Percentiles rank a stretch among this genome's conserved stretches.
phyloP scores from a whole-genome alignment of 2,888 invertebrate species.

The Pharmacophagus antenor region DNA sequence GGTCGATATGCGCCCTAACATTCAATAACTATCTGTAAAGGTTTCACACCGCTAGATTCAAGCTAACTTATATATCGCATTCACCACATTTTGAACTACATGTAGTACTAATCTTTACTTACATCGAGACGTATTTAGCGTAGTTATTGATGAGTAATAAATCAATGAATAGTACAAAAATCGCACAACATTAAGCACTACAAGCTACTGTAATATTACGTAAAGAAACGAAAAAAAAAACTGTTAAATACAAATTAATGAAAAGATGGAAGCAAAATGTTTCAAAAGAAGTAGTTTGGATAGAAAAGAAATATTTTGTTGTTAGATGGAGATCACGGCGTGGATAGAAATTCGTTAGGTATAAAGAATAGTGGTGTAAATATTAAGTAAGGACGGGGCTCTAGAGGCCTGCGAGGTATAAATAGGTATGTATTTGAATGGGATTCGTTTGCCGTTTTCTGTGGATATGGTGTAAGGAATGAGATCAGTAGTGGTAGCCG shows the following conservation, averaged over 20 bases:
- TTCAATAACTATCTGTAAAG: constrained; percentile 18
- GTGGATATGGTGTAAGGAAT: constrained; percentile 35
- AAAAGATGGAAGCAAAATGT: not conserved
- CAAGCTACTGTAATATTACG: not conserved
- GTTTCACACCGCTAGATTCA: constrained; percentile 25
- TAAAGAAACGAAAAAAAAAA: not conserved
- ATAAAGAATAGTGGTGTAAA: constrained; percentile 21
- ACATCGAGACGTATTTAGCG: constrained; percentile 7
- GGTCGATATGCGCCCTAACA: constrained; percentile 29
- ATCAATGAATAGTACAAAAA: constrained; percentile 7
- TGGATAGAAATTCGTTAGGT: constrained; percentile 6
- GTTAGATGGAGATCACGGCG: constrained; percentile 1
- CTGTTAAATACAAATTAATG: too few species aligned
- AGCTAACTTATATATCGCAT: constrained; percentile 22
- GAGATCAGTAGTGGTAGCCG: constrained; percentile 73
- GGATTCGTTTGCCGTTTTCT: constrained; percentile 42
- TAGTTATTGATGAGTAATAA: constrained; percentile 8
- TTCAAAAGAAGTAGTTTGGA: constrained; percentile 5
- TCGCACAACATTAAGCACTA: not conserved
- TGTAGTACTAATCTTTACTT: constrained; percentile 24
- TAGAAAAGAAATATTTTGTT: not conserved
- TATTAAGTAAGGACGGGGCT: constrained; percentile 17
- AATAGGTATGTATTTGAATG: constrained; percentile 33
- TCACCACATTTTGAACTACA: constrained; percentile 16
- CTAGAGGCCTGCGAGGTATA: constrained; percentile 18